Conservation (phyloP, 1,140 invertebrate species). For the Phocides pigmalion region DNA sequence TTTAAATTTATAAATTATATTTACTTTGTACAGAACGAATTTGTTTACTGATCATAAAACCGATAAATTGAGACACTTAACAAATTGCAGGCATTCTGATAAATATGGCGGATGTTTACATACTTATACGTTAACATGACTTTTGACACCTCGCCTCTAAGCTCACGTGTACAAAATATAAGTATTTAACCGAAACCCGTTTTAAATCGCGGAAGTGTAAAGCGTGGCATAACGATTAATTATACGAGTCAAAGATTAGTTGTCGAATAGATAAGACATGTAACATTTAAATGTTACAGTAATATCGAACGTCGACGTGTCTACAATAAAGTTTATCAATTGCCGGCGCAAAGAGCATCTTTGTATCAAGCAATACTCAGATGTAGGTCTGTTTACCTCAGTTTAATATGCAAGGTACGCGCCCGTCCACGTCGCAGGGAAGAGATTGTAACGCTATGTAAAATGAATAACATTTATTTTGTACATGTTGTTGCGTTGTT, state of each 20-base stretch:
- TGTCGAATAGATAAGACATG: slow-evolving; percentile 48
- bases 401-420: slow-evolving; percentile 28
- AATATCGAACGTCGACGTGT: slow-evolving; percentile 37
- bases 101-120: background rate
- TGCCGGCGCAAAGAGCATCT: slow-evolving; percentile 48
- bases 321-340: slow-evolving; percentile 49
- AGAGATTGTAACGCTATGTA: slow-evolving; percentile 14
- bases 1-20: no score
- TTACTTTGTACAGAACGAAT: no score
- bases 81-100: background rate
- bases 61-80: no score
- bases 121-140: slow-evolving; percentile 18
- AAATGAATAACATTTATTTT: slow-evolving; percentile 21
- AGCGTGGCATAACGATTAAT: slow-evolving; percentile 63
- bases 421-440: slow-evolving; percentile 13
- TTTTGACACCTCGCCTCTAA: background rate
- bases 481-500: slow-evolving; percentile 11
- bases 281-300: slow-evolving; percentile 56
- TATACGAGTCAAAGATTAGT: slow-evolving; percentile 59
- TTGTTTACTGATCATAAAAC: no score
- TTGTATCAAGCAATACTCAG: slow-evolving; percentile 37
- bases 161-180: slow-evolving; percentile 15
- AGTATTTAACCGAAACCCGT: slow-evolving; percentile 50
- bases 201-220: slow-evolving; percentile 60
- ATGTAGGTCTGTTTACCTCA: slow-evolving; percentile 35